phyloP scores from a whole-genome alignment of 1,140 invertebrate genomes.

The Fopius arisanus region DNA sequence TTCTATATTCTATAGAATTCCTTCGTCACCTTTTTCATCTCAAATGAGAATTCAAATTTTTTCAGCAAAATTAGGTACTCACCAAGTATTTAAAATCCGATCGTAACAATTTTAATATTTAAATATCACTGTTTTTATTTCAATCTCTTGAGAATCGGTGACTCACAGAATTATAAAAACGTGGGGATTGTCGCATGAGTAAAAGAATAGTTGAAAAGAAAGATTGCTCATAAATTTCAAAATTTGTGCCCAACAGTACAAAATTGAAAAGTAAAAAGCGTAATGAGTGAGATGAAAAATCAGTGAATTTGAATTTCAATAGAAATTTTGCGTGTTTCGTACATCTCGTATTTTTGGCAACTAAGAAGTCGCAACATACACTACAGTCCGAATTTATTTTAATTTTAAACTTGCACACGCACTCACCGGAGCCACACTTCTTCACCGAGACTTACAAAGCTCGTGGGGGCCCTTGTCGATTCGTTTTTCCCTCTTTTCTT shows the following conservation, averaged over 20 bases:
- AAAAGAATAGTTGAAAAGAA: background rate
- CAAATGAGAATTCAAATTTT: background rate
- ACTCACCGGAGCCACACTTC: conserved; percentile 28
- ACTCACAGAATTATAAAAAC: background rate
- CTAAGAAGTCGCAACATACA: conserved; percentile 34
- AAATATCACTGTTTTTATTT: background rate
- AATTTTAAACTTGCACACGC: conserved; percentile 3
- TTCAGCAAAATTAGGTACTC: background rate
- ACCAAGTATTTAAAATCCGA: background rate
- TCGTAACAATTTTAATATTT: background rate
- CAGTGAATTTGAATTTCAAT: conserved; percentile 29
- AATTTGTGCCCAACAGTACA: background rate
- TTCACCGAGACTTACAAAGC: conserved; percentile 32
- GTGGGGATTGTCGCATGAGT: background rate
- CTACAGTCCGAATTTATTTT: conserved; percentile 7
- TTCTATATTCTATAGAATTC: no score
- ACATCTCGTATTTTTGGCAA: conserved; percentile 42
- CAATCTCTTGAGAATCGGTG: background rate
- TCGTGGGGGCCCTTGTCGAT: background rate
- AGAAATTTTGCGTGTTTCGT: conserved; percentile 35
- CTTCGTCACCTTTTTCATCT: background rate
- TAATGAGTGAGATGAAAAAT: conserved; percentile 10
- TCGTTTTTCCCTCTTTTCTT: background rate
- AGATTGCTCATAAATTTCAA: background rate
- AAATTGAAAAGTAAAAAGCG: background rate